Conservation (phyloP, 2,797 vertebrate species). For the Australoheros facetus region DNA sequence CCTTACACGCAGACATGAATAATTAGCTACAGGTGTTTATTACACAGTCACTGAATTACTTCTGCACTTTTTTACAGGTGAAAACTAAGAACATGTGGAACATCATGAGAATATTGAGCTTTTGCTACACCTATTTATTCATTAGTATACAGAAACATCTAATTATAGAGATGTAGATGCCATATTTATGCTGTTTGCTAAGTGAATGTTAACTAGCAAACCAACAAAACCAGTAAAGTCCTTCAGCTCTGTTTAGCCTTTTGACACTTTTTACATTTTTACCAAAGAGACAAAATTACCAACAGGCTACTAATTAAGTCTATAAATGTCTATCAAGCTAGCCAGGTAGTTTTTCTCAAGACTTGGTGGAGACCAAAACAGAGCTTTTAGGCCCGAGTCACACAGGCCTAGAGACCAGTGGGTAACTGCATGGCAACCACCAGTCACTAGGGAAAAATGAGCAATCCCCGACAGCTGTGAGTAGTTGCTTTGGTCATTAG, state of each 20-base stretch:
- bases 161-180: rapidly evolving
- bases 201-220: neutral
- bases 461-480: too few species aligned
- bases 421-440: too few species aligned
- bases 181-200: neutral
- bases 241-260: too few species aligned
- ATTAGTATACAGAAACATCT: neutral
- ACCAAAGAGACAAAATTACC: too few species aligned
- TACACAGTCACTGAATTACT: neutral
- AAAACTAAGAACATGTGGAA: neutral
- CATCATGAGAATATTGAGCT: neutral
- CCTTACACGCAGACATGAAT: slow-evolving; percentile 32
- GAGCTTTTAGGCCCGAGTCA: neutral
- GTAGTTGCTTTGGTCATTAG: too few species aligned
- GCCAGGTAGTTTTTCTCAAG: neutral
- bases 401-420: too few species aligned
- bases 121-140: neutral
- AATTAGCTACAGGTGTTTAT: slow-evolving; percentile 56
- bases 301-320: too few species aligned
- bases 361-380: neutral
- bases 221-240: too few species aligned
- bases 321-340: too few species aligned
- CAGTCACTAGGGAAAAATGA: too few species aligned
- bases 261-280: too few species aligned
- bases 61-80: neutral